phyloP scores from a whole-genome alignment of 2,797 vertebrate genomes.

The Enteromius fasciolatus region DNA sequence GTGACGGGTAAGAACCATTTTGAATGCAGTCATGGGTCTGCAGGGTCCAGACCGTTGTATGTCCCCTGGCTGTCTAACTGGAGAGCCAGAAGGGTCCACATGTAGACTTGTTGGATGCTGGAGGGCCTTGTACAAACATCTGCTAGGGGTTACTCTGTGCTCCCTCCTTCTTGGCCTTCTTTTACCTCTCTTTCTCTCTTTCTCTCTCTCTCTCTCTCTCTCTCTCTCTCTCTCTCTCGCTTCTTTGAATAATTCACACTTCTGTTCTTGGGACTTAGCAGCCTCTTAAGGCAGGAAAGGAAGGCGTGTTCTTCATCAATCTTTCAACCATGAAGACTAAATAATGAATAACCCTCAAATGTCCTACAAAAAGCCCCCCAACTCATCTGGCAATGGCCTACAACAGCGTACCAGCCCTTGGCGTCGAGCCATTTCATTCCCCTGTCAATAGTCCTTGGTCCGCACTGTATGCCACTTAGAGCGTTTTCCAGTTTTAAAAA shows the following conservation, averaged over 20 bases:
- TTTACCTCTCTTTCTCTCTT: conserved; percentile 10
- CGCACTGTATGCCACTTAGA: conserved; percentile 19
- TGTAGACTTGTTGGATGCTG: conserved; percentile 28
- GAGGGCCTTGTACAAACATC: conserved; percentile 59
- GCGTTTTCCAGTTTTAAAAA: conserved; percentile 45
- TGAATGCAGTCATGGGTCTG: background rate
- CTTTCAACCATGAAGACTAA: conserved; percentile 64
- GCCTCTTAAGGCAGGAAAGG: conserved; percentile 55
- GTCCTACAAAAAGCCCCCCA: conserved; percentile 66
- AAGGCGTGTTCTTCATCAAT: conserved; percentile 69
- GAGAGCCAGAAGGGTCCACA: conserved; percentile 36
- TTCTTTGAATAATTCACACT: conserved; percentile 66
- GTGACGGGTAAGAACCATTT: background rate
- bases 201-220: conserved; percentile 5
- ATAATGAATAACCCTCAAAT: conserved; percentile 70
- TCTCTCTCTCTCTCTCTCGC: background rate
- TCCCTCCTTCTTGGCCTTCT: conserved; percentile 37
- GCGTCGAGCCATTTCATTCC: conserved; percentile 47
- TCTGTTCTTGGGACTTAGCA: conserved; percentile 56
- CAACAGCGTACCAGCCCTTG: conserved; percentile 54
- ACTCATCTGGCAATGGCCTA: conserved; percentile 51
- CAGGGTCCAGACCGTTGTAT: conserved; percentile 6
- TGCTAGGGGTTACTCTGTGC: conserved; percentile 11
- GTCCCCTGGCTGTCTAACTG: conserved; percentile 36
- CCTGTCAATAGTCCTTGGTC: conserved; percentile 23